These are phyloP conservation scores for Hephaestus fuliginosus DNA, from an alignment of 2,797 vertebrate species.

Conservation along the genomic window DNA sequence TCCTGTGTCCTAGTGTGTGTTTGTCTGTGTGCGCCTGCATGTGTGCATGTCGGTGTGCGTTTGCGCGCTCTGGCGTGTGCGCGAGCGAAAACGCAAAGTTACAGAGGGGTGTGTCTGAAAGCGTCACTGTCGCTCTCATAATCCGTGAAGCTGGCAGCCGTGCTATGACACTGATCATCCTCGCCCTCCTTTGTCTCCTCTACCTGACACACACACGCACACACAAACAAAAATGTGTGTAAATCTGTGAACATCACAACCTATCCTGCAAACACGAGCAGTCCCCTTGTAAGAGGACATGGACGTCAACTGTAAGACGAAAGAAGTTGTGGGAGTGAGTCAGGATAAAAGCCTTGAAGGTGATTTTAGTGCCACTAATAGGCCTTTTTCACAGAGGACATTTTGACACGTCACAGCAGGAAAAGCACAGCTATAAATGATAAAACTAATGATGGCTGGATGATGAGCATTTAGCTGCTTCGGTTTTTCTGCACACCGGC, in stretches of 20 bases:
- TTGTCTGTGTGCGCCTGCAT: slow-evolving; percentile 13
- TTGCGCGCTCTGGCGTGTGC: slow-evolving; percentile 16
- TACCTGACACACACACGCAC: slow-evolving; percentile 44
- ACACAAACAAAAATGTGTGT: slow-evolving; percentile 22
- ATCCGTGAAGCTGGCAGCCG: slow-evolving; percentile 54
- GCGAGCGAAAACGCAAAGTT: slow-evolving; percentile 38
- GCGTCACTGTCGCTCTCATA: slow-evolving; percentile 65
- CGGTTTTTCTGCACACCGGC: neutral
- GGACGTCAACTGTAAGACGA: neutral
- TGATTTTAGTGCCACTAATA: neutral
- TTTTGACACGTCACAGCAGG: neutral
- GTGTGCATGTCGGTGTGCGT: slow-evolving; percentile 21
- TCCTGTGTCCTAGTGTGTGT: slow-evolving; percentile 17
- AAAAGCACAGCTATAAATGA: slow-evolving; percentile 2
- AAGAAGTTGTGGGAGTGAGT: neutral
- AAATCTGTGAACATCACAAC: slow-evolving; percentile 43
- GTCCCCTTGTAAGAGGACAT: slow-evolving; percentile 16
- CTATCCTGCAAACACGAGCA: slow-evolving; percentile 31
- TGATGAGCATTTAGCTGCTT: neutral
- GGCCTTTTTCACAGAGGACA: slow-evolving; percentile 2
- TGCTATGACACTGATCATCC: slow-evolving; percentile 55
- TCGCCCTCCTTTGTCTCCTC: slow-evolving; percentile 59
- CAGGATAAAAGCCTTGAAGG: slow-evolving; percentile 15
- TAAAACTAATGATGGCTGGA: slow-evolving; percentile 1
- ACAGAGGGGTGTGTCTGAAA: slow-evolving; percentile 35